A percentile compares a stretch with the other conserved stretches of the same genome.
phyloP scores from a whole-genome alignment of 2,797 vertebrate genomes.

The Phrynocephalus forsythii region DNA sequence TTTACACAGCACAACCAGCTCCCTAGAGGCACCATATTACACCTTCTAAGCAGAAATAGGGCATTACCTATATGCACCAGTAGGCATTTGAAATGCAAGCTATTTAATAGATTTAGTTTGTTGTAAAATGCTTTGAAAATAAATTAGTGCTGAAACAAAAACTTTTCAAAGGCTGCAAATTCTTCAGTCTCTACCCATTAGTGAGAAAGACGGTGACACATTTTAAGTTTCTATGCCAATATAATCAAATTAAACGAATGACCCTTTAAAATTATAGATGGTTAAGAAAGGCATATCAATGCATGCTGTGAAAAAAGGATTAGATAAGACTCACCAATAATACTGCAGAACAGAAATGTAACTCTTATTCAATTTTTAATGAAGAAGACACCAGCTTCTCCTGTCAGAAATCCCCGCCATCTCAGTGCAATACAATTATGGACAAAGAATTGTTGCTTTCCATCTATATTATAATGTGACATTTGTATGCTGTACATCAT shows the following conservation, averaged over 20 bases:
- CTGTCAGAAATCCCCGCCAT: conserved; percentile 5
- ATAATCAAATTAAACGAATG: conserved; percentile 60
- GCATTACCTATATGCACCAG: conserved; percentile 44
- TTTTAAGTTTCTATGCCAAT: conserved; percentile 48
- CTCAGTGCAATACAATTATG: conserved; percentile 42
- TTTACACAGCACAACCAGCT: conserved; percentile 47
- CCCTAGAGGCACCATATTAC: conserved; percentile 39
- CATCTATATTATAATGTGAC: conserved; percentile 30
- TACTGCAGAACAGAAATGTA: conserved; percentile 39
- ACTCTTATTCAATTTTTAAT: conserved; percentile 44
- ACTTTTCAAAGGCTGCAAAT: conserved; percentile 63
- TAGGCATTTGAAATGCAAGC: conserved; percentile 51
- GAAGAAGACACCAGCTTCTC: conserved; percentile 40
- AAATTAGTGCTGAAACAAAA: conserved; percentile 66
- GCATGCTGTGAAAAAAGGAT: conserved; percentile 36
- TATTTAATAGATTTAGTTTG: conserved; percentile 53
- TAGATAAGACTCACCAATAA: not conserved
- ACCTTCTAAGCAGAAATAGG: conserved; percentile 59
- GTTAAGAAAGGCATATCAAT: conserved; percentile 48
- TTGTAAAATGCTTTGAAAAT: conserved; percentile 62
- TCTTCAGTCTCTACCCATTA: conserved; percentile 61
- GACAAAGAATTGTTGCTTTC: conserved; percentile 46
- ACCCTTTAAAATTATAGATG: conserved; percentile 51
- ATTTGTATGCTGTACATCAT: not conserved
- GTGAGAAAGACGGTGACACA: conserved; percentile 51